Conservation (phyloP, 2,888 invertebrate species). For the Mesodorylaimus sp. region DNA sequence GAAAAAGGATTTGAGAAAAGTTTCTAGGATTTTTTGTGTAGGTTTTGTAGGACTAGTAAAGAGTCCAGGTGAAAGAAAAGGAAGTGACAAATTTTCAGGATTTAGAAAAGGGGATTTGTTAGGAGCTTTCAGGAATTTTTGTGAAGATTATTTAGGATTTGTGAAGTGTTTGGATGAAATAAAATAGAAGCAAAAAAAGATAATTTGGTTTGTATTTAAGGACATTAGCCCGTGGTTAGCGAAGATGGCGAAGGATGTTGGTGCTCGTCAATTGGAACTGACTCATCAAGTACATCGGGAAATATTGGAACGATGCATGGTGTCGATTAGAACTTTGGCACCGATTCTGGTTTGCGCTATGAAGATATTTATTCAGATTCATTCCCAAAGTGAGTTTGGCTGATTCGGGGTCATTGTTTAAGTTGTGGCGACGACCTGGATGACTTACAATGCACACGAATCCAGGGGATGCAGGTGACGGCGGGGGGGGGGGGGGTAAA, state of each 20-base stretch:
- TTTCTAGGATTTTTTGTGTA: no score
- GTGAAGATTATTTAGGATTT: background rate
- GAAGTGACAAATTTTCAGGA: no score
- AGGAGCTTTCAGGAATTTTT: no score
- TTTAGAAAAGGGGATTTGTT: no score
- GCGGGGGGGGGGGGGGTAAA: no score
- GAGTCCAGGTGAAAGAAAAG: no score
- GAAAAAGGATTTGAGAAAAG: no score
- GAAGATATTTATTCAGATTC: constrained; percentile 92
- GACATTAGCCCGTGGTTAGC: constrained; percentile 36
- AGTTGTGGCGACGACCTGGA: no score
- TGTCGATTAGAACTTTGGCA: constrained; percentile 77
- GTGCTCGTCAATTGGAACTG: constrained; percentile 68
- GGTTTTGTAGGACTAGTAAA: no score
- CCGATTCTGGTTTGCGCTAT: constrained; percentile 90
- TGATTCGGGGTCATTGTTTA: background rate
- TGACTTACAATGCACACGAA: background rate
- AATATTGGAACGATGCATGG: constrained; percentile 66
- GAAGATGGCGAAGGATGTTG: constrained; percentile 64
- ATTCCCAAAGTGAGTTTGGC: constrained; percentile 50
- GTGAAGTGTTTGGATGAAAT: background rate
- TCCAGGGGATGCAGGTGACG: background rate
- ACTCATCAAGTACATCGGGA: constrained; percentile 91
- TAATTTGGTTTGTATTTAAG: constrained; percentile 21
- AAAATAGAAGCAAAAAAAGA: no score